phyloP scores from a whole-genome alignment of 1,140 invertebrate species.

The Paraescarpia echinospica region DNA sequence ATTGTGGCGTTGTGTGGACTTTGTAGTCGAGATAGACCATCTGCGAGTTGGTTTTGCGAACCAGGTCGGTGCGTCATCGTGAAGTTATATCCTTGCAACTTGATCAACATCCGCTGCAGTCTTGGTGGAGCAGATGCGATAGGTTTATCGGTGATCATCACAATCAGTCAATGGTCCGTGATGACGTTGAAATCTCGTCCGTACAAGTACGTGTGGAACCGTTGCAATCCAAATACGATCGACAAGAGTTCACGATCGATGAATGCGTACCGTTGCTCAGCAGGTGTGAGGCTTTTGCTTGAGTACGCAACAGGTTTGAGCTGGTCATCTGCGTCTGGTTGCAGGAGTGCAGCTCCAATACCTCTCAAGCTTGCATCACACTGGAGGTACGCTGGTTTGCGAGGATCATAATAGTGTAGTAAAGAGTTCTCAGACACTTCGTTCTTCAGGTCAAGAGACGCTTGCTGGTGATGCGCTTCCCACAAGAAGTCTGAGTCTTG shows the following conservation, averaged over 20 bases:
- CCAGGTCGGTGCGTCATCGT: too few species aligned
- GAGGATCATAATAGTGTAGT: slow-evolving; percentile 11
- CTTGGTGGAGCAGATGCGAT: too few species aligned
- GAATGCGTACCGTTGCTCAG: slow-evolving; percentile 3
- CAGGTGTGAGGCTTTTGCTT: slow-evolving; percentile 8
- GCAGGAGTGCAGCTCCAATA: too few species aligned
- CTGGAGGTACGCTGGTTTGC: background rate
- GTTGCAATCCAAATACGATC: slow-evolving; percentile 4
- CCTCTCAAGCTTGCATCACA: too few species aligned
- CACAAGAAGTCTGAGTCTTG: slow-evolving; percentile 1
- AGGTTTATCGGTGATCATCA: too few species aligned
- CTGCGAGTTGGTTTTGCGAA: too few species aligned
- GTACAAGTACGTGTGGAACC: too few species aligned
- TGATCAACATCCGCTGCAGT: too few species aligned
- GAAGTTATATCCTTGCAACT: too few species aligned
- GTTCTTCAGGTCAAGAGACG: background rate
- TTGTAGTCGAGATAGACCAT: background rate
- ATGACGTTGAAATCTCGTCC: too few species aligned
- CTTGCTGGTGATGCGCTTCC: slow-evolving; percentile 11
- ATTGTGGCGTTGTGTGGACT: background rate
- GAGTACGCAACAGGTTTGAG: background rate
- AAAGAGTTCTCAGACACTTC: slow-evolving; percentile 7
- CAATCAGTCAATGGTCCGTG: too few species aligned
- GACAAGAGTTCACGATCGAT: slow-evolving; percentile 8
- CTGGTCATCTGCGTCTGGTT: too few species aligned